Base-by-base conservation (phyloP, 2,113 vertebrate species). In the Pica pica region DNA sequence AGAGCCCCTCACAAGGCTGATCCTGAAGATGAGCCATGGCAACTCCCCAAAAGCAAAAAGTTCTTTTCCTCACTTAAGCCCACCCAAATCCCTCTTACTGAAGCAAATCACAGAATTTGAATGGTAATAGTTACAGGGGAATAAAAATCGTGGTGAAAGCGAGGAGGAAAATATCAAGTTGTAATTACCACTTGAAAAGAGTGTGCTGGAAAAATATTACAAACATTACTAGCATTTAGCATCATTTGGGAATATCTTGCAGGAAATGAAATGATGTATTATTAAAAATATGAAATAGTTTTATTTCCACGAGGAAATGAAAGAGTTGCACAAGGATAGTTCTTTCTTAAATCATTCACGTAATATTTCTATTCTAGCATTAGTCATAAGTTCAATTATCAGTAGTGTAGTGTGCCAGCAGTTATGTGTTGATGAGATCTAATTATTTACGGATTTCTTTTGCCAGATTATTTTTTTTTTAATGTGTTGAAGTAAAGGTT, bases 361-460 rank as follows among this genome's bases (percentile, higher is more conserved):
- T 65, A 79, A 68, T 79, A 69, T 94, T 95, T 95, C 49, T 56
- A 82, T 78, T 90, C 55, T 69, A 52, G 7, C 31, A 33, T 67
- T 89, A 76, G 75, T 94, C 35, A 37, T 33, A 86, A 89, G 57
- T 83, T 80, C 49, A 93, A 19, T 94, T 95, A 92, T 39, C 37
- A 59, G 7, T 60, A 53, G 69, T 49, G 60, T 30, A 49, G 10
- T 65, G 47, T 82, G 83, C 90, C 69, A 89, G 76, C 52, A 94
- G 81, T 93, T 93, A 63, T n/a, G n/a, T 91, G 87, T 74, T 78
- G 49, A 80, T 59, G 42, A 93, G n/a, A 59, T 65, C 87, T 94
- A 92, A 84, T 97, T 97, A 92, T 83, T 90, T 87, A 73, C 47
- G 13, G 78, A 47, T 84, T 96, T 93, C 39, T 89, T 95, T 96